Percentiles rank a stretch among this genome's conserved stretches.
Evolutionary conservation across 2,797 vertebrate species (phyloP).

Genomic region (Streptopelia turtur): DNA sequence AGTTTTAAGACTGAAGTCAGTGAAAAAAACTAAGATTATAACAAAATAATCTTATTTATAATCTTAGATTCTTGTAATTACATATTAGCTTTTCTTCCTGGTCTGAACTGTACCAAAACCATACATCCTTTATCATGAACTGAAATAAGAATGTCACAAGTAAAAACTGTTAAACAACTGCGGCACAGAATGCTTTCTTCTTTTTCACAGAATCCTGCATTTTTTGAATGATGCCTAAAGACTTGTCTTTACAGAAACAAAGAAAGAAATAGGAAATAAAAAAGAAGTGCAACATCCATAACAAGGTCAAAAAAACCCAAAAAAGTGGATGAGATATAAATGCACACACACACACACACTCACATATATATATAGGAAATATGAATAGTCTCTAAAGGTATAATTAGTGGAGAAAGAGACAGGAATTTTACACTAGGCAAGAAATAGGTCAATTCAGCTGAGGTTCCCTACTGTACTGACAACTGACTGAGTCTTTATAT

Average conservation of each 20-base stretch:
- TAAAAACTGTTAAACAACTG: not conserved
- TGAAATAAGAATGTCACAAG: constrained; percentile 47
- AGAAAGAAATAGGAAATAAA: not conserved
- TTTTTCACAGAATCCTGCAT: not conserved
- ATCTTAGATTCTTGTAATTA: not conserved
- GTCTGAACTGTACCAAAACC: not conserved
- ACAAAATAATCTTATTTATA: not conserved
- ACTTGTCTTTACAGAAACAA: not conserved
- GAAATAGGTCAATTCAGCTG: constrained; percentile 78
- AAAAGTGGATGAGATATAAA: not conserved
- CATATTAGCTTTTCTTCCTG: not conserved
- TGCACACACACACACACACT: too few species aligned
- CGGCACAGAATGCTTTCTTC: not conserved
- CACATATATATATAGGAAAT: constrained; percentile 20
- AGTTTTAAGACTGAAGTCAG: not conserved
- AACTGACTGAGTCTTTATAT: constrained; percentile 44
- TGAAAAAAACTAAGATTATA: not conserved
- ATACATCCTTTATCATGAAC: not conserved
- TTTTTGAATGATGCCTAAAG: not conserved
- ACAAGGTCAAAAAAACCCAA: constrained; percentile 5
- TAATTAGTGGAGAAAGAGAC: constrained; percentile 72
- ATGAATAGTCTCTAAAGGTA: constrained; percentile 61
- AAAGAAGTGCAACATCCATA: not conserved
- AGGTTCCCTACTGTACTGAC: constrained; percentile 61
- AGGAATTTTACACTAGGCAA: constrained; percentile 37